phyloP scores from a whole-genome alignment of 2,797 vertebrate genomes.

The Lacerta bilineata region DNA sequence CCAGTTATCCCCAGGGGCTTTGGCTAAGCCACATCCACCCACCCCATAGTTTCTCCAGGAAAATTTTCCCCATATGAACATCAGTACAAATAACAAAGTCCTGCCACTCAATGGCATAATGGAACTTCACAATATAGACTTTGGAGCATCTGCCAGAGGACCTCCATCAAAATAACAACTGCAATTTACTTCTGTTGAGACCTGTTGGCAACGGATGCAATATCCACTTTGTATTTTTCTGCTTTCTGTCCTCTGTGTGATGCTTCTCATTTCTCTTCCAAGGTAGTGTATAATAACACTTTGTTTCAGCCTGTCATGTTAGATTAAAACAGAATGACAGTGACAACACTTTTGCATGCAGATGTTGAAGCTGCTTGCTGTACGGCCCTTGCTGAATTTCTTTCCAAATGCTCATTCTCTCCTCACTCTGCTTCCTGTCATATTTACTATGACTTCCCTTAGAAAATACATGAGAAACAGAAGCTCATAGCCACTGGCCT shows the following conservation, averaged over 20 bases:
- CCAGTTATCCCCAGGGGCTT: background rate
- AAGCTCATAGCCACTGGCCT: background rate
- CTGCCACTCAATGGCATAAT: conserved; percentile 5
- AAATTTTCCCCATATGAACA: background rate
- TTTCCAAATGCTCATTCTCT: conserved; percentile 19
- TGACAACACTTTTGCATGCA: conserved; percentile 36
- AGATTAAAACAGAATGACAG: conserved; percentile 60
- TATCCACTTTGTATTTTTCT: conserved; percentile 24
- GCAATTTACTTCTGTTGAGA: background rate
- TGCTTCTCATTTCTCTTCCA: conserved; percentile 48
- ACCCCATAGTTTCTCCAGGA: background rate
- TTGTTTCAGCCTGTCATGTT: conserved; percentile 61
- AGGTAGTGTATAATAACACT: conserved; percentile 49
- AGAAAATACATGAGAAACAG: background rate
- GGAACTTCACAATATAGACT: background rate
- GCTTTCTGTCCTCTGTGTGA: conserved; percentile 40
- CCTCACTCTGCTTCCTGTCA: background rate
- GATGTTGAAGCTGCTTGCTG: conserved; percentile 44
- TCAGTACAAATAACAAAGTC: conserved; percentile 1
- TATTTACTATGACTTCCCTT: conserved; percentile 10
- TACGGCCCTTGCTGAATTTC: background rate
- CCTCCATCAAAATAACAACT: background rate
- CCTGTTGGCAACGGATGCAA: conserved; percentile 33
- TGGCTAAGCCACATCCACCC: background rate
- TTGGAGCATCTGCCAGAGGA: background rate